Base-by-base conservation (phyloP, 2,797 vertebrate genomes). In the Psittacula echo region DNA sequence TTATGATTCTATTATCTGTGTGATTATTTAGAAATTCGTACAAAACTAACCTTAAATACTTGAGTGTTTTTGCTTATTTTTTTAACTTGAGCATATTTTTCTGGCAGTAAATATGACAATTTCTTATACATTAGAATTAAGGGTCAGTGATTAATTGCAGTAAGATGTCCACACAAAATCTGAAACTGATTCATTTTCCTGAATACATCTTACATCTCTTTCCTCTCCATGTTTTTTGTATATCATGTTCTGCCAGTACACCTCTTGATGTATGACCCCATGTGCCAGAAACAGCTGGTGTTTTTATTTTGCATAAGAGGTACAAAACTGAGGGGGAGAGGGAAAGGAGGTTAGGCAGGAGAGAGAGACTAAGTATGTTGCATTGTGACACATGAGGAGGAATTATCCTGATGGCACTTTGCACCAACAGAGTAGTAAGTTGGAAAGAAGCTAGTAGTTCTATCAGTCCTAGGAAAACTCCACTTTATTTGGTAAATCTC, bases 371-470 rank as follows among this genome's bases (percentile, higher is more conserved):
- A 76, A 61, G 20, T 9, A 54, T 32, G 27, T 56, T 56, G 13
- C 4, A 44, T 41, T 47, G 18, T 0, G 3, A 26, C 14, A 23
- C 5, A 2, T 65, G 13, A 77, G 51, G 13, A 61, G 3, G 34
- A 54, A 66, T 70, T 27, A 44, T 37, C 41, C 19, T 66, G 54
- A 8, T 3, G 10, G 6, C 18, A 23, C 21, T 65, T 27, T 48
- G 15, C 23, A 30, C 7, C 18, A 39, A 34, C 2, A 39, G 39
- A 73, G 4, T 14, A 75, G 18, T 34, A 44, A 73, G 17, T 5
- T 61, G 20, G 26, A 68, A 45, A 67, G 19, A 60, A 65, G 26
- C 2, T 75, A 45, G 10, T 14, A 64, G 32, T n/a, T 30, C 34
- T 42, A 0, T 2, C 29, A 16, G 6, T 41, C 22, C 10, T 62